Evolutionary conservation across 2,113 vertebrate genomes (phyloP).

Genomic region (Hydropotes inermis): DNA sequence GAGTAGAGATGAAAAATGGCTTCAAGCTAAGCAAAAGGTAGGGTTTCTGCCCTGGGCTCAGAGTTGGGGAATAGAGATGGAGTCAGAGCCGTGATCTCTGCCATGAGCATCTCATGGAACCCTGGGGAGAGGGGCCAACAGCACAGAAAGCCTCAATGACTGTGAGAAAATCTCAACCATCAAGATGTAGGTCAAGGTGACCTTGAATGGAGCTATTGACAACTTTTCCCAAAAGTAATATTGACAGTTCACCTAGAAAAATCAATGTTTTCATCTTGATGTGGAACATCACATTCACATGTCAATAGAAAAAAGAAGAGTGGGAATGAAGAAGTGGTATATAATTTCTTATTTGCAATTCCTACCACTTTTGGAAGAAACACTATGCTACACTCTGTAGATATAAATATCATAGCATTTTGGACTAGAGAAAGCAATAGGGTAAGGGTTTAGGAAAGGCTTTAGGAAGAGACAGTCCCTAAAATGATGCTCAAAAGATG

Average conservation of each 20-base stretch:
- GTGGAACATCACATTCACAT: not conserved
- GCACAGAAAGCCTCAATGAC: not conserved
- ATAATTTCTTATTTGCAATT: not conserved
- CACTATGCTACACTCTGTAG: not conserved
- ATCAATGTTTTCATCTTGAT: not conserved
- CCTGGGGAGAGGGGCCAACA: not conserved
- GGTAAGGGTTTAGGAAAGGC: not conserved
- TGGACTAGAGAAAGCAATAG: not conserved
- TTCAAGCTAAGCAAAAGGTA: not conserved
- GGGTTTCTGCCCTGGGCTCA: not conserved
- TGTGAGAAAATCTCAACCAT: not conserved
- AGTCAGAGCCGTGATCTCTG: not conserved
- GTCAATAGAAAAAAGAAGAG: not conserved
- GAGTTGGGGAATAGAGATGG: not conserved
- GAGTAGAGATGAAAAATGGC: not conserved
- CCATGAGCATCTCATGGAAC: fast-evolving
- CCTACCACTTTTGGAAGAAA: not conserved
- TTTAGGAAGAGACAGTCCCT: not conserved
- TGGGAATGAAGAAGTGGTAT: not conserved
- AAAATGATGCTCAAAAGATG: not conserved
- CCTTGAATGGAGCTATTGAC: not conserved
- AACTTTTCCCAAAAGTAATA: not conserved
- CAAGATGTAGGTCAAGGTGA: not conserved
- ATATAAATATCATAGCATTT: not conserved
- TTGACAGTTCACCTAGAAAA: not conserved